These are phyloP conservation scores for Pogonognathellus flavescens DNA, from an alignment of 1,140 invertebrate species.

Conservation along the genomic window DNA sequence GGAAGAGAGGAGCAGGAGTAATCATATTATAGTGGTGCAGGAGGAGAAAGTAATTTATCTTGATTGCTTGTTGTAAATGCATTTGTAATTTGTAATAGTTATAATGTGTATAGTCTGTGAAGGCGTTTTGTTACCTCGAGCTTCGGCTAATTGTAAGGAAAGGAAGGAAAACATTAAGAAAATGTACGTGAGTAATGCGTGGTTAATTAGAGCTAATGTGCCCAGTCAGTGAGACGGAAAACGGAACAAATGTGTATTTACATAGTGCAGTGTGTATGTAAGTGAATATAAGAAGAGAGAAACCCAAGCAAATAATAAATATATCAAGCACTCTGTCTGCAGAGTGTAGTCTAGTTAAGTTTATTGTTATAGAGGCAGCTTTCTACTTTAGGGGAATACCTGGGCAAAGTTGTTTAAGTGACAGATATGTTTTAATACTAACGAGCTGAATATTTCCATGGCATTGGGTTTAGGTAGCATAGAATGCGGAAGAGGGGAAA, in stretches of 20 bases:
- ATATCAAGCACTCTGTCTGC: not conserved
- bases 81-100: constrained; percentile 26
- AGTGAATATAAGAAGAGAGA: not conserved
- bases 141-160: constrained; percentile 14
- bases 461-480: not conserved
- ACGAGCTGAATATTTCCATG: constrained; percentile 20
- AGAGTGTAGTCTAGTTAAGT: not conserved
- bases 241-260: constrained; percentile 9
- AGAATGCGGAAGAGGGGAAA: not conserved
- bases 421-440: constrained; percentile 47
- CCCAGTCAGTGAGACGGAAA: constrained; percentile 12
- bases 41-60: constrained; percentile 17
- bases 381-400: not conserved
- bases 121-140: not conserved
- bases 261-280: not conserved
- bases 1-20: not conserved
- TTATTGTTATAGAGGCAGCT: not conserved
- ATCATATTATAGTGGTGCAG: not conserved
- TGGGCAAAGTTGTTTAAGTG: constrained; percentile 25
- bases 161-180: constrained; percentile 48
- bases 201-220: constrained; percentile 24
- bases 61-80: constrained; percentile 15
- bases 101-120: not conserved
- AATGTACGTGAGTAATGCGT: constrained; percentile 6
- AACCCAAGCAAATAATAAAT: not conserved